phyloP scores from a whole-genome alignment of 2,797 vertebrate species.

The Macropus fuliginosus region DNA sequence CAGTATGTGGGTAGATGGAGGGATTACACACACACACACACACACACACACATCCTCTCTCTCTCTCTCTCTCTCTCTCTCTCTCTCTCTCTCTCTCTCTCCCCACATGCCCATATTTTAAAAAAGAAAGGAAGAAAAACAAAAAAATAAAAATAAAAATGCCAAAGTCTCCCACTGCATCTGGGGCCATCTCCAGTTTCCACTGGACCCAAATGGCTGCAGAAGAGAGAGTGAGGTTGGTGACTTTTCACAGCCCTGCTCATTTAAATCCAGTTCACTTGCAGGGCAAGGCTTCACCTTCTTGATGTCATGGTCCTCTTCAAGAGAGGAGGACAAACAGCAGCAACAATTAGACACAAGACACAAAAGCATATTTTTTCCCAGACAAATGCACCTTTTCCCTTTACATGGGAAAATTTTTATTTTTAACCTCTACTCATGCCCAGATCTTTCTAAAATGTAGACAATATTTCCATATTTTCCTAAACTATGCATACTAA shows the following conservation, averaged over 20 bases:
- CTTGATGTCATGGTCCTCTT: too few species aligned
- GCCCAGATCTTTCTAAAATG: neutral
- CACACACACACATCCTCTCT: too few species aligned
- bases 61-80: too few species aligned
- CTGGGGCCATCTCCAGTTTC: neutral
- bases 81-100: too few species aligned
- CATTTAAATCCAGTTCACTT: neutral
- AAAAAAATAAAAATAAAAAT: neutral
- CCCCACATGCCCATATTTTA: too few species aligned
- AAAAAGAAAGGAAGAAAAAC: too few species aligned
- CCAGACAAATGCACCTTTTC: neutral
- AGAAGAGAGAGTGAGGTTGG: neutral
- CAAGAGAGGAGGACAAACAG: neutral
- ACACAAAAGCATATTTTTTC: neutral
- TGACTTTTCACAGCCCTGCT: neutral
- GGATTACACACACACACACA: too few species aligned
- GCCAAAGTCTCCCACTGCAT: neutral
- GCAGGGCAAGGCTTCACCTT: neutral
- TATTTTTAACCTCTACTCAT: neutral
- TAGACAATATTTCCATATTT: neutral
- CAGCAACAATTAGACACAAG: neutral
- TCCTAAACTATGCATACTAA: neutral
- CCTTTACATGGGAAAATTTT: neutral
- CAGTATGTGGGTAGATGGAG: too few species aligned
- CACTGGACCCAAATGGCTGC: neutral